Conservation (phyloP, 1,140 invertebrate species). For the Leptinotarsa texana region DNA sequence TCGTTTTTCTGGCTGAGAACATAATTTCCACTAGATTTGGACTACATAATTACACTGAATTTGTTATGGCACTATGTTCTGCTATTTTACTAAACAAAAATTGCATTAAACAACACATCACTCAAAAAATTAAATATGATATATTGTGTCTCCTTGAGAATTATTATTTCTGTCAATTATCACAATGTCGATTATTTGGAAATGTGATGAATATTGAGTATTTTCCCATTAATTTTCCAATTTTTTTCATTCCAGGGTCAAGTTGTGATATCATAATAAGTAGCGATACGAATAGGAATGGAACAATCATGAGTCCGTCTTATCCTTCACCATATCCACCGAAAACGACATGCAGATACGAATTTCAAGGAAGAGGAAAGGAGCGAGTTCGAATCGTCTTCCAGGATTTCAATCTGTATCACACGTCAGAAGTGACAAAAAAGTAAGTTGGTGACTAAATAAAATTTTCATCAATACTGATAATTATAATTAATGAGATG, state of each 20-base stretch:
- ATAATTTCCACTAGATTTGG: too few relatives aligned
- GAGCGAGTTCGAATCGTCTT: constrained; percentile 79
- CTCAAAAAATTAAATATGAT: background rate
- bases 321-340: constrained; percentile 75
- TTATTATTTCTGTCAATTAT: background rate
- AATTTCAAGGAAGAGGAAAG: constrained; percentile 80
- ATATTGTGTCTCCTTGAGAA: background rate
- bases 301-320: constrained; percentile 76
- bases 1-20: too few relatives aligned
- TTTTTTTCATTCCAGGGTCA: constrained; percentile 66
- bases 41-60: too few relatives aligned
- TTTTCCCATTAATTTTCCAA: background rate
- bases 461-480: too few relatives aligned
- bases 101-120: too few relatives aligned
- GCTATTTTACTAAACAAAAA: too few relatives aligned
- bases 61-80: too few relatives aligned
- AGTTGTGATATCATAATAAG: constrained; percentile 77
- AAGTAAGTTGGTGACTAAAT: constrained; percentile 61
- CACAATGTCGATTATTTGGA: background rate
- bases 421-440: constrained; percentile 61
- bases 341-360: constrained; percentile 78
- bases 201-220: background rate
- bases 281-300: constrained; percentile 80
- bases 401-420: constrained; percentile 71
- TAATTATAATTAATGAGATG: too few relatives aligned